Conservation (phyloP, 2,113 vertebrate genomes). For the Notiomystis cincta region DNA sequence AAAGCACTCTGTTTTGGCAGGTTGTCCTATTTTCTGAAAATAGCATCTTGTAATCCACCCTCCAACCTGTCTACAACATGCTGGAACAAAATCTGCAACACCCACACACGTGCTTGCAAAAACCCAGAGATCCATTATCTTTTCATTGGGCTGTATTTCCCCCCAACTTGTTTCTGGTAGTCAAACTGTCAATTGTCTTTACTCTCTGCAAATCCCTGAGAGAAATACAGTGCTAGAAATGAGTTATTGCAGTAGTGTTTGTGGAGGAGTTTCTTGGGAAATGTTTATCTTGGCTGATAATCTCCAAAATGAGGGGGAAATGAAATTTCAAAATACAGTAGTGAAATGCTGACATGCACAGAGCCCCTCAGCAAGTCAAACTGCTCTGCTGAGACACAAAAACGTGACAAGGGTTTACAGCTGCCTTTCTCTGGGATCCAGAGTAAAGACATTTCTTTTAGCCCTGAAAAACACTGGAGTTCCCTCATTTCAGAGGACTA, state of each 20-base stretch:
- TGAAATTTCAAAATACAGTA: conserved; percentile 1
- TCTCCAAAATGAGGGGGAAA: not conserved
- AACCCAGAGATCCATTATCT: not conserved
- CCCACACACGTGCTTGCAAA: not conserved
- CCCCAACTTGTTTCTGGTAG: not conserved
- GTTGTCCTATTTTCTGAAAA: conserved; percentile 58
- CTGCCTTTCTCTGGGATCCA: not conserved
- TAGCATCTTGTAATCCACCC: conserved; percentile 36
- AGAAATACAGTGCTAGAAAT: not conserved
- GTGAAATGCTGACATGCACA: not conserved
- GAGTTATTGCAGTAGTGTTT: not conserved
- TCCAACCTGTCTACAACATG: not conserved
- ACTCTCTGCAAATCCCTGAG: not conserved
- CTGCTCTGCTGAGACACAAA: not conserved
- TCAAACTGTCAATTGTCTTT: not conserved
- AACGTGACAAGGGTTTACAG: not conserved
- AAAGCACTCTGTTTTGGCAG: not conserved
- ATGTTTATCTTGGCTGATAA: not conserved
- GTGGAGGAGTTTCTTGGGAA: not conserved
- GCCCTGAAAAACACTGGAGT: not conserved
- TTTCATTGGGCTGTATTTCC: not conserved
- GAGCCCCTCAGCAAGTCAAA: not conserved
- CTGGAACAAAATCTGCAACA: conserved; percentile 29
- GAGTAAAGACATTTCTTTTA: not conserved
- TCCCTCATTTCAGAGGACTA: not conserved